Percentiles rank a stretch among this genome's conserved stretches.
Conservation (phyloP, 2,113 vertebrate species). For the Chiloscyllium plagiosum region DNA sequence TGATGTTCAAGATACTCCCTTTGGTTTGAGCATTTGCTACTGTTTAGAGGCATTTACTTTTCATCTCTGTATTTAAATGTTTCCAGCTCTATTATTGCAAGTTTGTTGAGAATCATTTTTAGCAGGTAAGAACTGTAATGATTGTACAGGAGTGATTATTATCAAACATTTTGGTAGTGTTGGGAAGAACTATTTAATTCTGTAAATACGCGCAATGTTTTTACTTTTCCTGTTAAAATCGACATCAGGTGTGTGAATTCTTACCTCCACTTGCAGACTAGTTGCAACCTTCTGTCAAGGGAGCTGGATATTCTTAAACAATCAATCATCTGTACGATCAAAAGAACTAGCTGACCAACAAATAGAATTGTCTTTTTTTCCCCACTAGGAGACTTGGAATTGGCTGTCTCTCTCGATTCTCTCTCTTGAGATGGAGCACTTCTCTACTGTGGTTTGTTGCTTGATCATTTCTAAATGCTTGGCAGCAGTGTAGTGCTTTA, state of each 20-base stretch:
- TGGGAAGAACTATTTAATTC: neutral
- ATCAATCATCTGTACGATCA: neutral
- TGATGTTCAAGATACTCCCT: slow-evolving; percentile 21
- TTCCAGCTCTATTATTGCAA: neutral
- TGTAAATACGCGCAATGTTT: neutral
- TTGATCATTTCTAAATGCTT: neutral
- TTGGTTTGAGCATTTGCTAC: slow-evolving; percentile 24
- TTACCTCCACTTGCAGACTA: neutral
- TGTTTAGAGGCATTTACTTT: neutral
- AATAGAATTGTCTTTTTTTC: neutral
- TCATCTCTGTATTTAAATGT: neutral
- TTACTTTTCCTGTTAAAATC: neutral
- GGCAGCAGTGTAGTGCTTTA: neutral
- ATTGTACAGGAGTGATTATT: neutral
- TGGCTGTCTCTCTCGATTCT: neutral
- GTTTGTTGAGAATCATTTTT: neutral
- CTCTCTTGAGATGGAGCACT: neutral
- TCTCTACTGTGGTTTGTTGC: neutral
- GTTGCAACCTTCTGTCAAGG: neutral
- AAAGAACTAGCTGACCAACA: too few species aligned
- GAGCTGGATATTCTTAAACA: neutral
- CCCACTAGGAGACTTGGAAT: neutral
- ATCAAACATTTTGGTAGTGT: neutral
- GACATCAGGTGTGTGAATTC: neutral
- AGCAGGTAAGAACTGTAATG: neutral